Percentiles rank a stretch among this genome's conserved stretches.
These are phyloP conservation scores for Rutilus rutilus DNA, from an alignment of 2,113 vertebrate species.

Conservation along the genomic window DNA sequence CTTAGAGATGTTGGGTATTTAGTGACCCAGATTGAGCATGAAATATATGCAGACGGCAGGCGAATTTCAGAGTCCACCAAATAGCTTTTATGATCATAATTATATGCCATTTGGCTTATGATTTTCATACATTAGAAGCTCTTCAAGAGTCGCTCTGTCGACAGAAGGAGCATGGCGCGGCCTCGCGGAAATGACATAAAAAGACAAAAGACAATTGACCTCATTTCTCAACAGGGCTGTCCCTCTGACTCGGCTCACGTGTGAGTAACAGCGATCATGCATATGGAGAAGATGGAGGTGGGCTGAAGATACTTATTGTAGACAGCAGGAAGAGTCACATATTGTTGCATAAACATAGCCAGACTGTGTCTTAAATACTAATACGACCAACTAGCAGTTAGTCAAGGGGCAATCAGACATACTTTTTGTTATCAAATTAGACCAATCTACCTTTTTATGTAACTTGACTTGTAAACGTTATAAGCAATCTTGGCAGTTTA, in stretches of 20 bases:
- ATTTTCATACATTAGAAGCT: constrained; percentile 10
- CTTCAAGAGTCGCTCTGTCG: background rate
- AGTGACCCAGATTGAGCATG: constrained; percentile 18
- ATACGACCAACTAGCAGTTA: too few species aligned
- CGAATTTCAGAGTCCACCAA: background rate
- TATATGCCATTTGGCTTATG: constrained; percentile 13
- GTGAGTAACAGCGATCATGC: constrained; percentile 9
- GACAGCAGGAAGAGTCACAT: background rate
- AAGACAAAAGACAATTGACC: constrained; percentile 24
- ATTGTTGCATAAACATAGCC: background rate
- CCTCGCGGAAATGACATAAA: background rate
- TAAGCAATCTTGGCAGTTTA: too few species aligned
- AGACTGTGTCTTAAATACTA: too few species aligned
- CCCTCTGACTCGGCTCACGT: background rate
- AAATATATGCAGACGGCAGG: background rate
- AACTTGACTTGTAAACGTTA: too few species aligned
- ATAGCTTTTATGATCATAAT: constrained; percentile 15
- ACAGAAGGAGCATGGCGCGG: background rate
- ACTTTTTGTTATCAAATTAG: too few species aligned
- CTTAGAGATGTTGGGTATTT: constrained; percentile 5
- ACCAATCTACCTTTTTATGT: too few species aligned
- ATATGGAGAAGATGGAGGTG: constrained; percentile 11
- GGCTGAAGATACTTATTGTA: background rate
- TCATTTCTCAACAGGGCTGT: constrained; percentile 3
- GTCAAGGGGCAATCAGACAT: too few species aligned